These are phyloP conservation scores for Lottia gigantea DNA, from an alignment of 2,888 invertebrate genomes.

Conservation along the genomic window DNA sequence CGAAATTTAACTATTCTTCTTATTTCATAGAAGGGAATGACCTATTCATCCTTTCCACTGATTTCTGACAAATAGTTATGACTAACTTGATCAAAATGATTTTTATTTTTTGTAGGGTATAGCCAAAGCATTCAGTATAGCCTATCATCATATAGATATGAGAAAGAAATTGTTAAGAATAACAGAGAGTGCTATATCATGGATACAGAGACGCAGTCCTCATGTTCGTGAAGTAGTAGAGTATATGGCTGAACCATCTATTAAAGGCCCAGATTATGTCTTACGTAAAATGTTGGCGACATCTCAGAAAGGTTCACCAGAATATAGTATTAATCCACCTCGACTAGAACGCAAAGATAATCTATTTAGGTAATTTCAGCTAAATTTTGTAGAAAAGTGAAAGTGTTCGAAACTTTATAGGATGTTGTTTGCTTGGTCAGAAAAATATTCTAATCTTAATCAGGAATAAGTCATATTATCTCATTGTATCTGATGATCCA, in stretches of 20 bases:
- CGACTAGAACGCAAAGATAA: slow-evolving; percentile 65
- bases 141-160: slow-evolving; percentile 66
- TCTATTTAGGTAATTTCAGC: slow-evolving; percentile 60
- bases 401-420: too few species aligned
- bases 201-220: slow-evolving; percentile 64
- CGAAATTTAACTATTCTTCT: too few species aligned
- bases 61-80: too few species aligned
- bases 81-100: too few species aligned
- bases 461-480: background rate
- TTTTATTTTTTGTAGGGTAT: slow-evolving; percentile 57
- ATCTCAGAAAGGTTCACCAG: slow-evolving; percentile 54
- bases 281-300: slow-evolving; percentile 64
- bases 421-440: too few species aligned
- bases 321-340: slow-evolving; percentile 50
- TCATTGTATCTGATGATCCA: background rate
- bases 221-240: slow-evolving; percentile 59
- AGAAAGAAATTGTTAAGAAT: slow-evolving; percentile 63
- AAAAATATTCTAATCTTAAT: too few species aligned
- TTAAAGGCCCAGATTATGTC: slow-evolving; percentile 54
- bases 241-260: slow-evolving; percentile 65
- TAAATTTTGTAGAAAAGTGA: too few species aligned
- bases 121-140: slow-evolving; percentile 66
- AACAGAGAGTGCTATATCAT: slow-evolving; percentile 64
- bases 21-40: too few species aligned
- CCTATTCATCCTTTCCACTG: too few species aligned